Conservation (phyloP, 2,113 vertebrate genomes). For the Perca fluviatilis region DNA sequence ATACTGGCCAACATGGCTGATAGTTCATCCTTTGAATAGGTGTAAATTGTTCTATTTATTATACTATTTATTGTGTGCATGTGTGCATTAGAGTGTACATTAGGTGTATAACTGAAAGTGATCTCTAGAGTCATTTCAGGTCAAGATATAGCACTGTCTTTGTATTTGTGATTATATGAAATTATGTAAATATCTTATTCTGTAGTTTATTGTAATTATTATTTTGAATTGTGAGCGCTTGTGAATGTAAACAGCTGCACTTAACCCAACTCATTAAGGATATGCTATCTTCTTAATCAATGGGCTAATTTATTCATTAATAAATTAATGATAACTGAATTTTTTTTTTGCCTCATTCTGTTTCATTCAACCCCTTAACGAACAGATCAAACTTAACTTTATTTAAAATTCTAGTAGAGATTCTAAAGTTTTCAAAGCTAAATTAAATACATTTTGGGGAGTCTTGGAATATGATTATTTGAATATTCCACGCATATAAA, state of each 20-base stretch:
- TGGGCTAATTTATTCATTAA: slow-evolving; percentile 19
- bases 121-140: not conserved
- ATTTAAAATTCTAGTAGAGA: not conserved
- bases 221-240: not conserved
- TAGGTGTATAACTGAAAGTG: not conserved
- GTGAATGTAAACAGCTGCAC: not conserved
- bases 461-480: not conserved
- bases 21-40: not conserved
- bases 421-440: not conserved
- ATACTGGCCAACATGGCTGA: not conserved
- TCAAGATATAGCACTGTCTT: not conserved
- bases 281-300: slow-evolving; percentile 4
- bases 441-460: not conserved
- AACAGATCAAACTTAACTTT: not conserved
- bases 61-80: slow-evolving; percentile 37
- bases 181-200: not conserved
- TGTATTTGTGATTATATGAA: not conserved
- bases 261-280: not conserved
- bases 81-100: not conserved
- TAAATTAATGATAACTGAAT: slow-evolving; percentile 3
- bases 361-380: not conserved
- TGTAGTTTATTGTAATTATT: not conserved
- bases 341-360: not conserved
- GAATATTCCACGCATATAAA: not conserved
- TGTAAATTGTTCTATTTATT: slow-evolving; percentile 49